phyloP scores from a whole-genome alignment of 1,140 invertebrate genomes.

The Micrasema longulum region DNA sequence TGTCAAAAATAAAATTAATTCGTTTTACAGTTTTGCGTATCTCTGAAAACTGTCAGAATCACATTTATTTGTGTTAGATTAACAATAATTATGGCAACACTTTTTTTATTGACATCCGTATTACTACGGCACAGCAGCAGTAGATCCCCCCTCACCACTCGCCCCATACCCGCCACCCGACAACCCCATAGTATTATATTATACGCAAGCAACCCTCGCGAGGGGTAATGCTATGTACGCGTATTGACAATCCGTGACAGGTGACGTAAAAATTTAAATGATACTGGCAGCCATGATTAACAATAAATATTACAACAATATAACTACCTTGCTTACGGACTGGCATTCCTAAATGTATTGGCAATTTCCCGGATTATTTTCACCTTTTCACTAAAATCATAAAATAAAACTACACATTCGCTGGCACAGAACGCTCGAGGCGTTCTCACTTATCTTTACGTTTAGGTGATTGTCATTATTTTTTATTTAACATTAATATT shows the following conservation, averaged over 20 bases:
- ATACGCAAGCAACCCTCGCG: neutral
- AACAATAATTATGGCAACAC: slow-evolving; percentile 50
- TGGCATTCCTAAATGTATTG: slow-evolving; percentile 64
- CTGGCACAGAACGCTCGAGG: slow-evolving; percentile 47
- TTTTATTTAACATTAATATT: slow-evolving; percentile 44
- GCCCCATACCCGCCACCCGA: neutral
- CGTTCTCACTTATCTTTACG: slow-evolving; percentile 44
- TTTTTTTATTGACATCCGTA: slow-evolving; percentile 52
- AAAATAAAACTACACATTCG: slow-evolving; percentile 51
- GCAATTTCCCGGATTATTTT: slow-evolving; percentile 44
- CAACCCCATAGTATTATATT: too few relatives aligned
- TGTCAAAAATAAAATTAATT: too few relatives aligned
- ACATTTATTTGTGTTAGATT: neutral
- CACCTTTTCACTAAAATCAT: slow-evolving; percentile 46
- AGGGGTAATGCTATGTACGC: slow-evolving; percentile 19
- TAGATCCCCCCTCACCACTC: too few relatives aligned
- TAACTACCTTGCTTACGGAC: slow-evolving; percentile 68
- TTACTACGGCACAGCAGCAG: slow-evolving; percentile 29
- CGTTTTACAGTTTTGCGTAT: too few relatives aligned
- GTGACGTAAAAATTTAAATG: slow-evolving; percentile 39
- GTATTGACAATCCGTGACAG: slow-evolving; percentile 46
- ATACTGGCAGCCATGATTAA: too few relatives aligned
- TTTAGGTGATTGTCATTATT: slow-evolving; percentile 48
- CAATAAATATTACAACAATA: slow-evolving; percentile 15
- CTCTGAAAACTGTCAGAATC: too few relatives aligned